phyloP scores from a whole-genome alignment of 2,797 vertebrate species.

The Phrynocephalus vlangalii region DNA sequence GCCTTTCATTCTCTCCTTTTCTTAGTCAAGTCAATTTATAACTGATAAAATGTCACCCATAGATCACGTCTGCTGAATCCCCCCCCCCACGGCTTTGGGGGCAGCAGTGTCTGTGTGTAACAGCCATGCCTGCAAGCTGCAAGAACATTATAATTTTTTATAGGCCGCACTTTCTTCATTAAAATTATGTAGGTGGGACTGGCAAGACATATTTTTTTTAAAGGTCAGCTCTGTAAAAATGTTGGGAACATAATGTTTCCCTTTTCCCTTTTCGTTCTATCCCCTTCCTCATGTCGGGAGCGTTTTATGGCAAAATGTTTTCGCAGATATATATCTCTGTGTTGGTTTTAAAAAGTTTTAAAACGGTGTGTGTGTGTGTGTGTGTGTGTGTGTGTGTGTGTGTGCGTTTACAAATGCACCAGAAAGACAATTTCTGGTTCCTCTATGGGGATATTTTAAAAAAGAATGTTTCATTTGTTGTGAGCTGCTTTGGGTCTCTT shows the following conservation, averaged over 20 bases:
- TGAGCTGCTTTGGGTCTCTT: too few relatives aligned
- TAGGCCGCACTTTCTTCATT: not conserved
- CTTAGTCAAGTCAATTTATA: conserved; percentile 46
- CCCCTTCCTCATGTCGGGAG: not conserved
- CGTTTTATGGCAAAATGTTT: not conserved
- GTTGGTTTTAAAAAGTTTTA: too few relatives aligned
- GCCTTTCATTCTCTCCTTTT: conserved; percentile 10
- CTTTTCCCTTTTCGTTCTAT: not conserved
- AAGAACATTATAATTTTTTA: not conserved
- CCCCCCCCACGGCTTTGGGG: not conserved
- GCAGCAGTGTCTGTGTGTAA: not conserved
- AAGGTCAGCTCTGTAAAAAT: conserved; percentile 53
- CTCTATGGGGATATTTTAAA: not conserved
- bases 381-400: not conserved
- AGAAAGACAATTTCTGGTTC: not conserved
- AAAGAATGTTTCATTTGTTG: too few relatives aligned
- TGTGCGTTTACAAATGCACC: not conserved
- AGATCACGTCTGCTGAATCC: not conserved
- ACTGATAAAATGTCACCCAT: conserved; percentile 31
- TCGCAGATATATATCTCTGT: too few relatives aligned
- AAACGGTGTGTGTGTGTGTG: too few relatives aligned
- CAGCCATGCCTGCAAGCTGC: not conserved
- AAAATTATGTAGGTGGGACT: not conserved
- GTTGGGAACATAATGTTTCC: conserved; percentile 28
- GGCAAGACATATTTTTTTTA: conserved; percentile 12